phyloP scores from a whole-genome alignment of 2,888 invertebrate genomes.

The Callinectes sapidus region DNA sequence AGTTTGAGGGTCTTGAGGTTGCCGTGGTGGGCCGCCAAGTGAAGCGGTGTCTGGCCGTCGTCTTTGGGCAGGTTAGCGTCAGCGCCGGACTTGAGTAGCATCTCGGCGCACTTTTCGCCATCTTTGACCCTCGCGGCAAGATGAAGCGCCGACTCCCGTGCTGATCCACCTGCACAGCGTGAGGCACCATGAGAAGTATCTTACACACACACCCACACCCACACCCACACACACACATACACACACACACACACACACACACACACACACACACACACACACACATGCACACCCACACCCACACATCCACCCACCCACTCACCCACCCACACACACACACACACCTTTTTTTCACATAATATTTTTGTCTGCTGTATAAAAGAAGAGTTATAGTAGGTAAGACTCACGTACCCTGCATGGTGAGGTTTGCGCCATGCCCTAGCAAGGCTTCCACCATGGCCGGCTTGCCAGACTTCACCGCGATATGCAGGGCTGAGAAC shows the following conservation, averaged over 20 bases:
- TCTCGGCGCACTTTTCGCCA: slow-evolving; percentile 94
- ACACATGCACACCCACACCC: background rate
- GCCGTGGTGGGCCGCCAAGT: slow-evolving; percentile 95
- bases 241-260: slow-evolving; percentile 39
- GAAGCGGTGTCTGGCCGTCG: slow-evolving; percentile 97
- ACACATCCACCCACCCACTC: slow-evolving; percentile 40
- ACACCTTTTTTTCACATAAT: background rate
- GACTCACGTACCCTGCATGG: slow-evolving; percentile 83
- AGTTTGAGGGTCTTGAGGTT: slow-evolving; percentile 90
- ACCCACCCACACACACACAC: background rate
- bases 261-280: too few relatives aligned
- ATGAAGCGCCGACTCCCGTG: slow-evolving; percentile 96
- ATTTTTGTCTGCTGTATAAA: background rate
- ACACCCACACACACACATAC: slow-evolving; percentile 43
- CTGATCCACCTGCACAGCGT: slow-evolving; percentile 82
- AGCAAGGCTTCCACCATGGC: slow-evolving; percentile 95
- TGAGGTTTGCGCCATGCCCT: slow-evolving; percentile 98
- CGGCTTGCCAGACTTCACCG: slow-evolving; percentile 95
- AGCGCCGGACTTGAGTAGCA: slow-evolving; percentile 98
- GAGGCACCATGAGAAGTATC: background rate
- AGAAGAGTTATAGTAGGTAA: background rate
- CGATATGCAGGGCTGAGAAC: slow-evolving; percentile 97
- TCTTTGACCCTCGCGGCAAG: slow-evolving; percentile 96
- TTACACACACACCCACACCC: slow-evolving; percentile 17
- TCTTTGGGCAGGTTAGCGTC: slow-evolving; percentile 96